A percentile compares a stretch with the other conserved stretches of the same genome.
Conservation (phyloP, 2,113 vertebrate species). For the Dolichotis patagonum region DNA sequence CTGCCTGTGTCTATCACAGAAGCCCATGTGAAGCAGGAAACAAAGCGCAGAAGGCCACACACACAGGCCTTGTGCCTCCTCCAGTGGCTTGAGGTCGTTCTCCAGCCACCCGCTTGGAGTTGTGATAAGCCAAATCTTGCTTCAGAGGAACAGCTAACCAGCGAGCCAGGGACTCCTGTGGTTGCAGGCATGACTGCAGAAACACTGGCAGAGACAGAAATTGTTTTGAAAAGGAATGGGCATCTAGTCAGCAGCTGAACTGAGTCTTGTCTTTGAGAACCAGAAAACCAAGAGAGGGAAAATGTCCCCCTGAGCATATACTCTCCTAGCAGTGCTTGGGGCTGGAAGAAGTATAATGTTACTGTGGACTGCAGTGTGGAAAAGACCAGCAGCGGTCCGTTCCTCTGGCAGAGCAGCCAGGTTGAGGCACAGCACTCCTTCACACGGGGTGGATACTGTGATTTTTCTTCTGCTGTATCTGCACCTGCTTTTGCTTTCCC, state of each 20-base stretch:
- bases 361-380: not conserved
- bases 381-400: slow-evolving; percentile 44
- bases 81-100: not conserved
- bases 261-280: not conserved
- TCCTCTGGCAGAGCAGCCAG: not conserved
- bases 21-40: not conserved
- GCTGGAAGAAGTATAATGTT: not conserved
- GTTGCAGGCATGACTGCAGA: not conserved
- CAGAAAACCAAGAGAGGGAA: not conserved
- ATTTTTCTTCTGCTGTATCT: slow-evolving; percentile 49
- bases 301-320: too few species aligned
- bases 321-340: not conserved
- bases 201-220: rapidly evolving
- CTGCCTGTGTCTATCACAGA: not conserved
- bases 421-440: slow-evolving; percentile 45
- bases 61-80: not conserved
- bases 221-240: not conserved
- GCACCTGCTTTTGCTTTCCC: not conserved
- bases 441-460: slow-evolving; percentile 65
- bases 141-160: not conserved
- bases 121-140: not conserved
- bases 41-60: not conserved
- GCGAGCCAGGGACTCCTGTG: not conserved
- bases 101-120: not conserved
- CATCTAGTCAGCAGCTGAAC: not conserved